Conservation (phyloP, 2,888 invertebrate species). For the Erpobdella octoculata region DNA sequence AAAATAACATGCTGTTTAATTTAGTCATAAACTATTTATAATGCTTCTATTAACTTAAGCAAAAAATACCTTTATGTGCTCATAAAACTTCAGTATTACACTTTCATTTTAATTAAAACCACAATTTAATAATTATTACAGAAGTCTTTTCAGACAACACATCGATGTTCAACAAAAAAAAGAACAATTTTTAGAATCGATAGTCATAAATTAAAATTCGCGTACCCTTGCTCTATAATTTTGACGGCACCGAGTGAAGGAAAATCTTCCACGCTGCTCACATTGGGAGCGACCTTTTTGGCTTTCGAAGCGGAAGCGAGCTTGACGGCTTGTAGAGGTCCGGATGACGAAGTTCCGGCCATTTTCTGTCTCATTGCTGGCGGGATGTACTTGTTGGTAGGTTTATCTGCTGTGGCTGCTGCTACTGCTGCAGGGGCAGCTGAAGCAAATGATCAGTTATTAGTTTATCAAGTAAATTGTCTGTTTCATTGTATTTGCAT, state of each 20-base stretch:
- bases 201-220: neutral
- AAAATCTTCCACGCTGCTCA: conserved; percentile 13
- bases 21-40: too few relatives aligned
- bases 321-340: neutral
- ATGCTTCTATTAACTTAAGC: too few relatives aligned
- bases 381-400: conserved; percentile 1
- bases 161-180: neutral
- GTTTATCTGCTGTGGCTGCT: neutral
- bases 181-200: neutral
- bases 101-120: neutral
- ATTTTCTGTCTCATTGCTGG: neutral
- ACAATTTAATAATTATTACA: neutral
- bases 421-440: neutral
- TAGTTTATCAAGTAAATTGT: neutral
- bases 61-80: too few relatives aligned
- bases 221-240: neutral
- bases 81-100: too few relatives aligned
- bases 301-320: neutral
- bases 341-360: neutral
- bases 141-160: neutral
- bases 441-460: neutral
- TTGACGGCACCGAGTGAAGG: neutral
- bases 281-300: conserved; percentile 3
- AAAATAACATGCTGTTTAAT: too few relatives aligned
- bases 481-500: too few relatives aligned